Conservation (phyloP, 2,113 vertebrate species). For the Prietella phreatophila region DNA sequence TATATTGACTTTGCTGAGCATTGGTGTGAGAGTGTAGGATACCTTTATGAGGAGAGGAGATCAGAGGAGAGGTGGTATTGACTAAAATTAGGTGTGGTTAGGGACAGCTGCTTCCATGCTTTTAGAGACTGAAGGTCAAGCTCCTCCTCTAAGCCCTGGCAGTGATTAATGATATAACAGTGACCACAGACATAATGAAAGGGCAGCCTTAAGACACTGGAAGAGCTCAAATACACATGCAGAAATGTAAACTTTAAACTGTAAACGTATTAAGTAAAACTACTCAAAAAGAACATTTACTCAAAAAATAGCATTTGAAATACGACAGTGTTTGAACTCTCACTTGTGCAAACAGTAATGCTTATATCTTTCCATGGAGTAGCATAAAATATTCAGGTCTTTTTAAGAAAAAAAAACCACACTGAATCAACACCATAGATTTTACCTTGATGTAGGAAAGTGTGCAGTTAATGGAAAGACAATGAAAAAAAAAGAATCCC, state of each 20-base stretch:
- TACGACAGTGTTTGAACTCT: neutral
- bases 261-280: neutral
- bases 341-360: neutral
- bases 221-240: constrained; percentile 11
- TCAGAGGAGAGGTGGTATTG: neutral
- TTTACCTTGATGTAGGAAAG: neutral
- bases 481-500: neutral
- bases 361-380: neutral
- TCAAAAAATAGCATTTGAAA: neutral
- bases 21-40: neutral
- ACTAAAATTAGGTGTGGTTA: constrained; percentile 57
- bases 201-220: neutral
- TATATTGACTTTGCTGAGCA: neutral
- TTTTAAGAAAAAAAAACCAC: neutral
- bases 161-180: constrained; percentile 52
- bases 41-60: constrained; percentile 4
- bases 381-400: neutral
- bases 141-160: constrained; percentile 39
- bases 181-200: constrained; percentile 40
- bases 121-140: constrained; percentile 46
- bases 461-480: neutral
- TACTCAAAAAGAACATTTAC: neutral
- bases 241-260: neutral
- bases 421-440: neutral
- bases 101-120: constrained; percentile 51